Base-by-base conservation (phyloP, 2,888 invertebrate species). In the Diogma glabrata region DNA sequence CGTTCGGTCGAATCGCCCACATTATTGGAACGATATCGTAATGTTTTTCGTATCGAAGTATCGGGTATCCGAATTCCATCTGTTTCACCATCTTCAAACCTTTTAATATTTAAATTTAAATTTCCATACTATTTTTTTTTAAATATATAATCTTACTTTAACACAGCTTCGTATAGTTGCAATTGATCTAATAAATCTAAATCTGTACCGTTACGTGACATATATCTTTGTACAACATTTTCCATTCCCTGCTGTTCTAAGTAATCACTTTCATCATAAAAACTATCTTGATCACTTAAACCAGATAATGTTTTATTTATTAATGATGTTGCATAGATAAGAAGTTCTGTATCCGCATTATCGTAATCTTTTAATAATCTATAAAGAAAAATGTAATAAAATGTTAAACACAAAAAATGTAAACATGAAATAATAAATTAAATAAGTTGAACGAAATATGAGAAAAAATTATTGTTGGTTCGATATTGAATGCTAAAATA, bases 221-320 rank as follows among this genome's bases (percentile, higher is more conserved):
- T 89, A 66, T 91, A 91, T 52, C 87, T 76, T 64, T 88, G 86
- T 58, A 91, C 86, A 23, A 91, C 84, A 49, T 81, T 78, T 65
- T 91, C 90, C 71, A 93, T 89, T 19, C 89, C 90, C 66, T 91
- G 94, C 58, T 95, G 93, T 66, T 97, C 97, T 56, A 99, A 73
- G 19, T 87, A 81, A 71, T 99, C 97, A 3, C 94, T 90, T 65
- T 99, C 91, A 68, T 99, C 96, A 65, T 96, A 99, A 71, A 95
- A 99, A 19, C 89, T 87, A 66, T 97, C 94, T 70, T 93, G 90
- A 70, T 95, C 94, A 2, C 90, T 89, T 50, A 95, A 80, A 28
- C 92, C 93, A 63, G 90, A 92, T 30, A 96, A 72, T 47, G 92
- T 90, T 72, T 93, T 91, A 71, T 99, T 99, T 60, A 99, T 85